Percentiles rank a stretch among this genome's conserved stretches.
phyloP scores from a whole-genome alignment of 1,140 invertebrate genomes.

The Drosophila rufa region DNA sequence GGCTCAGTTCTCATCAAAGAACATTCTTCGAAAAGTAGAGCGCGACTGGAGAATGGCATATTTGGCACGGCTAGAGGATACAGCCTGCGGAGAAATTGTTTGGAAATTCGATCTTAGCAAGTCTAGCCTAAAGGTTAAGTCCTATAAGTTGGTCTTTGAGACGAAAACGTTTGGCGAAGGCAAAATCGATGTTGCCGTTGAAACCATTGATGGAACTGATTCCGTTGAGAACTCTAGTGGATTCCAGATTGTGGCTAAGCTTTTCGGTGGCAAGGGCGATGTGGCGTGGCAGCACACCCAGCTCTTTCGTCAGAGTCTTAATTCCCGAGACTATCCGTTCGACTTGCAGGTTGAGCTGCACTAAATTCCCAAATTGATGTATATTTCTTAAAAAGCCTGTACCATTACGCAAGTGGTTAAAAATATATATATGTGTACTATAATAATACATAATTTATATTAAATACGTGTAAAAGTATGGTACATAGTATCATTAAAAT shows the following conservation, averaged over 20 bases:
- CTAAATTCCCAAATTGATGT: slow-evolving; percentile 37
- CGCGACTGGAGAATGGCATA: slow-evolving; percentile 97
- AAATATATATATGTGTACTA: slow-evolving; percentile 16
- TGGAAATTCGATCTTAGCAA: slow-evolving; percentile 86
- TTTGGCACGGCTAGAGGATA: slow-evolving; percentile 88
- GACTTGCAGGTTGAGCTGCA: slow-evolving; percentile 74
- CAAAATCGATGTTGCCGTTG: slow-evolving; percentile 77
- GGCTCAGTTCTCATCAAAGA: slow-evolving; percentile 87
- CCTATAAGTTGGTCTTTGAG: slow-evolving; percentile 84
- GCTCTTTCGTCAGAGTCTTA: slow-evolving; percentile 90
- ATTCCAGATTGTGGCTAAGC: slow-evolving; percentile 87
- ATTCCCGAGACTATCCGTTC: slow-evolving; percentile 85
- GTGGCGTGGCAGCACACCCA: slow-evolving; percentile 96
- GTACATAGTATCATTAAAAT: slow-evolving; percentile 10
- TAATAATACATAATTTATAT: slow-evolving; percentile 5
- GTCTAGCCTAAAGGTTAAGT: slow-evolving; percentile 80
- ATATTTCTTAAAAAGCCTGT: slow-evolving; percentile 20
- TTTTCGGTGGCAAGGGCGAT: slow-evolving; percentile 90
- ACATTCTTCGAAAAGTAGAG: slow-evolving; percentile 94
- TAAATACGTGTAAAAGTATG: background rate
- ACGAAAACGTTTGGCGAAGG: slow-evolving; percentile 85
- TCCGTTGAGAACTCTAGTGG: slow-evolving; percentile 85
- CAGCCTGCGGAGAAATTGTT: slow-evolving; percentile 84
- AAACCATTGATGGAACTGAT: slow-evolving; percentile 54
- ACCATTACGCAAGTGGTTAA: background rate